Evolutionary conservation across 2,888 invertebrate species (phyloP), one percentile per base, ranked within the genome.

Genomic region (Eupithecia insigniata): DNA sequence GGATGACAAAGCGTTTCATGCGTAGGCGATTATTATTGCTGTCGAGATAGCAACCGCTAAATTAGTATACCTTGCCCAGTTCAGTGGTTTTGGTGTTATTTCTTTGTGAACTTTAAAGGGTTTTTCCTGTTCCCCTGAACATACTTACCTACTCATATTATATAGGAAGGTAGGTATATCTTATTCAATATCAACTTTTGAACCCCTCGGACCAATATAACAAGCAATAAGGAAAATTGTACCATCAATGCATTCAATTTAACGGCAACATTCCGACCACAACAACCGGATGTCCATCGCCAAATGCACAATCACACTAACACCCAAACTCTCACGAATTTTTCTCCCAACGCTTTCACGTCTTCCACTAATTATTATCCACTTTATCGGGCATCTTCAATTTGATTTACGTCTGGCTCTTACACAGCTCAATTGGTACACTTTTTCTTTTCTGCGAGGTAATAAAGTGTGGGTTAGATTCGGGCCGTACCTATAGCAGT

Each of bases 311-410:
- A 93, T 93, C 92, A 92, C 90, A 93, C 90, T 90, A 92, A 90
- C 89, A 87, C 88, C 87, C 88, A 90, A 90, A 89, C 92, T 94
- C 93, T 93, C 93, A 94, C 93, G 92, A 93, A 92, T 93, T 93
- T 93, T 93, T 92, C 93, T 93, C 93, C 92, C 93, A 93, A 91
- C 93, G 85, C 94, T 93, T 93, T 94, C 93, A 90, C 93, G 87
- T 90, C 92, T 91, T 91, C 93, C 90, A 92, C 93, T 94, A 93
- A 94, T 94, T 94, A 94, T 93, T 93, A 94, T 92, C 92, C 91
- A 94, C 93, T 94, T 93, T 93, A 94, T 93, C 93, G 92, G 89
- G 89, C 93, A 93, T 93, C 94, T 93, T 92, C 93, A 93, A 92
- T 94, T 93, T 93, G 93, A 93, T 93, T 93, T 93, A 94, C 93